phyloP scores from a whole-genome alignment of 2,797 vertebrate species.

The Tympanoctomys barrerae region DNA sequence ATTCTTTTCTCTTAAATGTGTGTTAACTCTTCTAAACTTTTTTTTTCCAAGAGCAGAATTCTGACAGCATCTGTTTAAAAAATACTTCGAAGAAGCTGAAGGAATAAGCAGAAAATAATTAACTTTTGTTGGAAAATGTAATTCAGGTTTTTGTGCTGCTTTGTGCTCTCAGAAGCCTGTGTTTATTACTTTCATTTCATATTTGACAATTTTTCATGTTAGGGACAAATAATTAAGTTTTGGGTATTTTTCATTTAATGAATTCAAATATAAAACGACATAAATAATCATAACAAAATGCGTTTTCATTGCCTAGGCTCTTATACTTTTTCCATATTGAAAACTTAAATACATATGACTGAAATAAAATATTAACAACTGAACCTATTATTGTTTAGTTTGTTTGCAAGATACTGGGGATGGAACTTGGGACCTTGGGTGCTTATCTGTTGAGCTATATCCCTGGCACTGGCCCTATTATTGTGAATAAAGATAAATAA shows the following conservation, averaged over 20 bases:
- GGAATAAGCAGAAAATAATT: constrained; percentile 70
- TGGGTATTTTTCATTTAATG: not conserved
- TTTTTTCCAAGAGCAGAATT: constrained; percentile 62
- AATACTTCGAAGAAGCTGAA: not conserved
- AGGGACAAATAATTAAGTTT: constrained; percentile 41
- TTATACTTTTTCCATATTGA: not conserved
- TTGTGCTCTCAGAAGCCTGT: constrained; percentile 29
- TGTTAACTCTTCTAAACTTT: constrained; percentile 26
- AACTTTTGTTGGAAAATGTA: constrained; percentile 63
- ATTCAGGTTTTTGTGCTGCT: constrained; percentile 49
- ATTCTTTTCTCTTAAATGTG: constrained; percentile 59
- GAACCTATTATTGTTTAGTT: not conserved
- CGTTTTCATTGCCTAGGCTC: not conserved
- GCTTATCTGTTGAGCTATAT: no score
- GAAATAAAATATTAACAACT: not conserved
- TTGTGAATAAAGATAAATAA: not conserved
- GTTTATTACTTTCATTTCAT: constrained; percentile 35
- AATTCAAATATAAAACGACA: not conserved
- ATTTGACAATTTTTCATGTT: constrained; percentile 15
- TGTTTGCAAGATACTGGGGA: no score
- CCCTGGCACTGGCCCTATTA: not conserved
- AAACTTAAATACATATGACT: not conserved
- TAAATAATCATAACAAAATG: not conserved
- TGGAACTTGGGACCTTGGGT: no score
- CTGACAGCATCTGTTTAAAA: constrained; percentile 73